Conservation (phyloP, 2,113 vertebrate genomes). For the Romanogobio albipinnatus region DNA sequence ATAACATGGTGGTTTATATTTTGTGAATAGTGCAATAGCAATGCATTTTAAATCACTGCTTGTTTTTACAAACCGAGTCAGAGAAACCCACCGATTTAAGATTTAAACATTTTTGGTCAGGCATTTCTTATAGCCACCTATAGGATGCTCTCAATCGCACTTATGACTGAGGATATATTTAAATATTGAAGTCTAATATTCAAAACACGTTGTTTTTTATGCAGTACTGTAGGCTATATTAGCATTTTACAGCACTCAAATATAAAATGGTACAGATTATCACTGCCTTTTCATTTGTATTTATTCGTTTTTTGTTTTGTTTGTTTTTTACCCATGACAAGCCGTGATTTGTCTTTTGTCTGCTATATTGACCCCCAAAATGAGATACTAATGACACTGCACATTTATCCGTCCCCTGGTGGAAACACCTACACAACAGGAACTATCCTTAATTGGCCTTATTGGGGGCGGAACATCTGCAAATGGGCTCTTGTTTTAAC, state of each 20-base stretch:
- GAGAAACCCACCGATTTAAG: neutral
- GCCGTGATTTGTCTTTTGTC: neutral
- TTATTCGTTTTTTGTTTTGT: neutral
- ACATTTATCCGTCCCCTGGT: conserved; percentile 3
- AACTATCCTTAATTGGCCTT: neutral
- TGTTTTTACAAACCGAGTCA: neutral
- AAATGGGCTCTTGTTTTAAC: conserved; percentile 21
- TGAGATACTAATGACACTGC: conserved; percentile 35
- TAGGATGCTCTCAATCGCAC: neutral
- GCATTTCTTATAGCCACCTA: conserved; percentile 14
- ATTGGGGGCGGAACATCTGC: conserved; percentile 30
- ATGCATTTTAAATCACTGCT: neutral
- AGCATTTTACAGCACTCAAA: neutral
- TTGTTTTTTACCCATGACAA: neutral
- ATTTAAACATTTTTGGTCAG: neutral
- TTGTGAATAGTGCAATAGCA: neutral
- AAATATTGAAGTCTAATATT: neutral
- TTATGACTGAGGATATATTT: neutral
- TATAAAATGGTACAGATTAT: neutral
- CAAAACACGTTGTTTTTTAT: neutral
- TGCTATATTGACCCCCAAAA: neutral
- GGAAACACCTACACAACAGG: conserved; percentile 2
- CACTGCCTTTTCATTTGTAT: conserved; percentile 4
- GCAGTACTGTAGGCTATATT: neutral
- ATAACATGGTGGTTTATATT: too few species aligned